These are phyloP conservation scores for Rotaria socialis DNA, from an alignment of 2,888 invertebrate species.

Conservation along the genomic window DNA sequence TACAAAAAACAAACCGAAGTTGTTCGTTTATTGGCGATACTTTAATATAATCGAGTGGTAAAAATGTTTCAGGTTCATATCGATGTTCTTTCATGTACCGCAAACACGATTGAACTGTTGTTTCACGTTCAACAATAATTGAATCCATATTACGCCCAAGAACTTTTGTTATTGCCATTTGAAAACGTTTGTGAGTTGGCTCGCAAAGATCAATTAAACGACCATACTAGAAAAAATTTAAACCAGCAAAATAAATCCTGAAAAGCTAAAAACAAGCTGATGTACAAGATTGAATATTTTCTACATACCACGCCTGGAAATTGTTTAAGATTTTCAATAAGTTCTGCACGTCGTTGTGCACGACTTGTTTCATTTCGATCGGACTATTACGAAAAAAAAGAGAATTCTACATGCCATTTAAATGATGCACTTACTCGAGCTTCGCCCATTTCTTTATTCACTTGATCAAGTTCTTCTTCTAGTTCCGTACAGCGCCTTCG, in stretches of 20 bases:
- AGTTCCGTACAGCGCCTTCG: conserved; percentile 68
- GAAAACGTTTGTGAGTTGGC: conserved; percentile 91
- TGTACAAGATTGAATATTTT: too few relatives aligned
- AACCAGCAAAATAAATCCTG: too few relatives aligned
- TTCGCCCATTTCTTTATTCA: conserved; percentile 77
- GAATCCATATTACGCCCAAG: conserved; percentile 99
- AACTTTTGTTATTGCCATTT: conserved; percentile 62
- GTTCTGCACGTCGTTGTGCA: conserved; percentile 88
- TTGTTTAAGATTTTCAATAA: conserved; percentile 88
- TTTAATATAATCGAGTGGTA: conserved; percentile 89
- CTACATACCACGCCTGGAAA: conserved; percentile 82
- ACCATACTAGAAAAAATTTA: conserved; percentile 69
- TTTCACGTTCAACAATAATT: conserved; percentile 94
- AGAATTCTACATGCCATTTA: background rate
- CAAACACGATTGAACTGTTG: conserved; percentile 89
- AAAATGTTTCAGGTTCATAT: conserved; percentile 93
- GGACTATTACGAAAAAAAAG: background rate
- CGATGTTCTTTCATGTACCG: conserved; percentile 93
- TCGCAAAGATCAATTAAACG: conserved; percentile 98
- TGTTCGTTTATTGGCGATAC: conserved; percentile 77
- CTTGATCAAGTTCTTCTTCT: conserved; percentile 75
- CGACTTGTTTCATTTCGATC: conserved; percentile 86
- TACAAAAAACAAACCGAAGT: conserved; percentile 14
- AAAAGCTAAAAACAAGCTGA: too few relatives aligned
- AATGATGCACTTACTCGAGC: conserved; percentile 60